Base-by-base conservation (phyloP, 1,140 invertebrate species). In the Ceratoteleas bidentatus region DNA sequence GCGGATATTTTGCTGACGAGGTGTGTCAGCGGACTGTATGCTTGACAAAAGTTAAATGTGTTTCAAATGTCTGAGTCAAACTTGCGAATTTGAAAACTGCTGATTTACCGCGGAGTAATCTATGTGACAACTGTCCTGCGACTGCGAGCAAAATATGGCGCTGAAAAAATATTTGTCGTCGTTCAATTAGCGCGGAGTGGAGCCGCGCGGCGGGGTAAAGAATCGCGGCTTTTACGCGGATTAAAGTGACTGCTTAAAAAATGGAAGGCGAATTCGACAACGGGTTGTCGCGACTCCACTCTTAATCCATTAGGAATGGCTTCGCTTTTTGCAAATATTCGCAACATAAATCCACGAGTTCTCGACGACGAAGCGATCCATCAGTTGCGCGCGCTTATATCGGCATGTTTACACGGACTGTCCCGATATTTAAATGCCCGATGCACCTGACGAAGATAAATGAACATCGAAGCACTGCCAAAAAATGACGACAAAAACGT, bases 141-240 rank as follows among this genome's bases (percentile, higher is more conserved):
- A 53, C 11, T 60, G 15, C 14, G n/a, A 61, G 57, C 43, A 65
- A 53, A 16, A 74, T 33, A 54, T 68, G 45, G 36, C 40, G 32
- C 11, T 4, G n/a, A 68, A 49, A 64, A 61, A 33, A 52, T 45
- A 53, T 45, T 58, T 65, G 49, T 75, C 60, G 53, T 72, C 49
- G 74, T 80, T 82, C 62, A 79, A 65, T 66, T 72, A 52, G 10
- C 24, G 15, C 15, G 14, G 58, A 81, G 54, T 72, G 14, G 11
- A 72, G 50, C 14, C 36, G 33, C 24, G 16, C 8, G 49, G 24
- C 43, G 45, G 40, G 13, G 47, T 54, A 52, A 68, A 72, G 61
- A 66, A 72, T 75, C 49, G 64, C 38, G 66, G 79, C 80, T 82
- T 82, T 82, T 77, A 82, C 68, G 62, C 38, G 66, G 61, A 81